Conservation (phyloP, 2,797 vertebrate genomes). For the Lycodopsis pacificus region DNA sequence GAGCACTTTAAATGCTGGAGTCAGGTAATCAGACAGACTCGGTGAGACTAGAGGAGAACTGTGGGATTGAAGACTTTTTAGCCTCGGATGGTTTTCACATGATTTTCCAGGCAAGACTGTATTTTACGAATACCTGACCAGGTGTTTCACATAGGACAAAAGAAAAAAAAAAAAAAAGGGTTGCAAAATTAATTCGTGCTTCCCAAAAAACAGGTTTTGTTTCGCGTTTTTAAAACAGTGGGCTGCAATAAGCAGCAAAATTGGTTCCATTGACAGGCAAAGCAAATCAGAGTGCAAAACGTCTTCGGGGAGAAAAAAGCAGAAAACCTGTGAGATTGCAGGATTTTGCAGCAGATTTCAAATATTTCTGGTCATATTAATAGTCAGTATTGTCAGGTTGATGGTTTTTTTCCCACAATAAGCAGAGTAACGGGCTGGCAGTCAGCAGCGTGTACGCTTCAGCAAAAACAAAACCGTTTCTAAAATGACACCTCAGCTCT, state of each 20-base stretch:
- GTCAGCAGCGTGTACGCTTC: slow-evolving; percentile 56
- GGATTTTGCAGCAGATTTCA: slow-evolving; percentile 14
- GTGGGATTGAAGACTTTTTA: slow-evolving; percentile 50
- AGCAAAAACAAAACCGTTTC: slow-evolving; percentile 61
- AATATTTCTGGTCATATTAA: slow-evolving; percentile 10
- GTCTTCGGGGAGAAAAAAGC: not conserved
- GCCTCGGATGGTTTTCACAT: slow-evolving; percentile 40
- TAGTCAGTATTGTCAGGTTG: not conserved
- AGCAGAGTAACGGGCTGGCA: slow-evolving; percentile 26
- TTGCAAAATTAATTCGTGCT: slow-evolving; percentile 32
- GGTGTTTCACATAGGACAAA: slow-evolving; percentile 22
- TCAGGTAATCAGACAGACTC: slow-evolving; percentile 71
- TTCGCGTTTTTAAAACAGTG: not conserved
- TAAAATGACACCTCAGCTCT: slow-evolving; percentile 75
- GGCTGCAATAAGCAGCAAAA: not conserved
- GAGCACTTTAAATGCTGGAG: slow-evolving; percentile 75
- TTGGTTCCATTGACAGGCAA: slow-evolving; percentile 1
- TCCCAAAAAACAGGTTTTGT: not conserved
- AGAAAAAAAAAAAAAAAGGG: not conserved
- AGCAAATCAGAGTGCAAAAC: slow-evolving; percentile 15
- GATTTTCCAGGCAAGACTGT: slow-evolving; percentile 36
- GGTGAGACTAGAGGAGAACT: slow-evolving; percentile 45
- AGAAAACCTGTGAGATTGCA: not conserved
- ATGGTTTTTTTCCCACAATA: slow-evolving; percentile 32
- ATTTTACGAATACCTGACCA: slow-evolving; percentile 37